Percentiles rank a stretch among this genome's conserved stretches.
phyloP scores from a whole-genome alignment of 2,113 vertebrate species.

The Pseudopipra pipra region DNA sequence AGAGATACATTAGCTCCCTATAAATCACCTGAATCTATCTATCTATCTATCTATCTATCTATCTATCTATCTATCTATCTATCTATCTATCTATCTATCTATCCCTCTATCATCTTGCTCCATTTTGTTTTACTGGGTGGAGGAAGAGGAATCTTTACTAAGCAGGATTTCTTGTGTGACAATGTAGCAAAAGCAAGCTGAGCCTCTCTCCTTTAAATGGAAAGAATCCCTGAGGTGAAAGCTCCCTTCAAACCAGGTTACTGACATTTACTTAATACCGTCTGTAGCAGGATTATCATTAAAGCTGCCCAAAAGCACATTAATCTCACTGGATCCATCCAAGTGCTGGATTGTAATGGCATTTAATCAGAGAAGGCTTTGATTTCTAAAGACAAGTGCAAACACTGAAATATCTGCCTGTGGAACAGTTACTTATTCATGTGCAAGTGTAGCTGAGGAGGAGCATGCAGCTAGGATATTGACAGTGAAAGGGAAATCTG shows the following conservation, averaged over 20 bases:
- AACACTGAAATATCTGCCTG: slow-evolving; percentile 59
- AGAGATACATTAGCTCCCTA: not conserved
- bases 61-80: no score
- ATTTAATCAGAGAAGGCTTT: slow-evolving; percentile 72
- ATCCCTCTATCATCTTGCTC: not conserved
- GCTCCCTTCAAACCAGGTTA: slow-evolving; percentile 60
- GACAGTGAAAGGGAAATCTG: not conserved
- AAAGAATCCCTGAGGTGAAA: slow-evolving; percentile 64
- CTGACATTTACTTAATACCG: slow-evolving; percentile 67
- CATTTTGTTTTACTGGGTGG: not conserved
- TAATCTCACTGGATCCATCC: slow-evolving; percentile 63
- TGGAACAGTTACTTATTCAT: slow-evolving; percentile 57
- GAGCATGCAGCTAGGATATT: not conserved
- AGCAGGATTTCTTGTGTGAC: slow-evolving; percentile 49
- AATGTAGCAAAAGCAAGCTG: slow-evolving; percentile 29
- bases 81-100: no score
- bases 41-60: no score
- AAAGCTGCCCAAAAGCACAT: slow-evolving; percentile 64
- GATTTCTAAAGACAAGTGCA: slow-evolving; percentile 72
- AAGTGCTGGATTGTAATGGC: slow-evolving; percentile 59
- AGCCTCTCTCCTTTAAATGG: slow-evolving; percentile 51
- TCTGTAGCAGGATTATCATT: slow-evolving; percentile 63
- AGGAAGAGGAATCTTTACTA: not conserved
- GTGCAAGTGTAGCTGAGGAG: slow-evolving; percentile 6
- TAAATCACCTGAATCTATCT: not conserved